phyloP scores from a whole-genome alignment of 1,140 invertebrate species.

The Metaphire vulgaris region DNA sequence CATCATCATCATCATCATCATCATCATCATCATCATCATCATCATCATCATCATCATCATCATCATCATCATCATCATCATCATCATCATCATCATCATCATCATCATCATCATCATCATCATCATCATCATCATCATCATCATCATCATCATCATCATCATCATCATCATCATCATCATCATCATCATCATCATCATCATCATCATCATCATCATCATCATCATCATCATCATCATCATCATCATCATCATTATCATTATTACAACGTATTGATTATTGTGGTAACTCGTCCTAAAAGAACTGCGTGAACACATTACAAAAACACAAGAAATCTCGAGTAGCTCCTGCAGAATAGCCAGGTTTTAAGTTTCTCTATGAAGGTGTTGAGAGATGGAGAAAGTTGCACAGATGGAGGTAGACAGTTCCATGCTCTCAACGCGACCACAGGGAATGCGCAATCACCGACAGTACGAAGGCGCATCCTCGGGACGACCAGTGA shows the following conservation, averaged over 20 bases:
- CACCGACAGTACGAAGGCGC: no score
- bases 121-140: constrained; percentile 24
- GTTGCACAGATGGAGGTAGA: no score
- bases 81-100: constrained; percentile 19
- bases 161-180: not conserved
- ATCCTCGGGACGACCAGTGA: no score
- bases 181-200: not conserved
- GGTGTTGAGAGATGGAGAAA: no score
- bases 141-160: constrained; percentile 26
- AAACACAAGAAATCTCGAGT: no score
- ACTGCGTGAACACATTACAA: no score
- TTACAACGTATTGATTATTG: no score
- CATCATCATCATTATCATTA: constrained; percentile 4
- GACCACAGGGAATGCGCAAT: no score
- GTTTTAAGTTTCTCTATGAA: no score
- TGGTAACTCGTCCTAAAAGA: no score
- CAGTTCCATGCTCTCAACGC: no score
- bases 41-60: constrained; percentile 30
- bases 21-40: constrained; percentile 28
- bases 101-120: constrained; percentile 12
- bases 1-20: constrained; percentile 7
- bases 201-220: not conserved
- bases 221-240: constrained; percentile 7
- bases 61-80: constrained; percentile 29
- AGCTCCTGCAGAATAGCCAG: no score